These are phyloP conservation scores for Origma solitaria DNA, from an alignment of 2,113 vertebrate genomes.

Conservation along the genomic window DNA sequence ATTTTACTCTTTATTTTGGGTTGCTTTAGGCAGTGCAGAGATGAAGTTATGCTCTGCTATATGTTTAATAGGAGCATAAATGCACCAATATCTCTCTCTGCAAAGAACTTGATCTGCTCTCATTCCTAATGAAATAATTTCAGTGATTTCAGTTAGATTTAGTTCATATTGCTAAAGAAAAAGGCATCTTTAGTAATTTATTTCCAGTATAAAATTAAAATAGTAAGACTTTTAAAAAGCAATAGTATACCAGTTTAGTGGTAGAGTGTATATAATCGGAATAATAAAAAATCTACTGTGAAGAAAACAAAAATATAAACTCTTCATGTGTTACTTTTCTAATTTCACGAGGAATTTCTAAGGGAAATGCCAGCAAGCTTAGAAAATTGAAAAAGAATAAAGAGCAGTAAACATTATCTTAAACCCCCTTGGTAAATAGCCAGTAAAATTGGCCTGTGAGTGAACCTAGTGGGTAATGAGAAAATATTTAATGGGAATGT, in stretches of 20 bases:
- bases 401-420: conserved; percentile 41
- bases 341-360: not conserved
- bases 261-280: not conserved
- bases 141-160: not conserved
- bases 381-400: conserved; percentile 14
- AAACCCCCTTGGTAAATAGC: conserved; percentile 44
- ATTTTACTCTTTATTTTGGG: not conserved
- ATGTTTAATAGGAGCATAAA: not conserved
- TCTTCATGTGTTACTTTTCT: not conserved
- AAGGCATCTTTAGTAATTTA: not conserved
- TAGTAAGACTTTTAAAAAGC: not conserved
- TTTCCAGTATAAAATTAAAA: not conserved
- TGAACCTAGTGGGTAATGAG: conserved; percentile 62
- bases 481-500: conserved; percentile 57
- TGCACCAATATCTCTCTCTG: not conserved
- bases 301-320: not conserved
- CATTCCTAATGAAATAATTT: not conserved
- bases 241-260: not conserved
- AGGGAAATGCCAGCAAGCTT: not conserved
- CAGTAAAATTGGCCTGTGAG: conserved; percentile 52
- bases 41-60: not conserved
- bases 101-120: not conserved
- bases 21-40: not conserved
- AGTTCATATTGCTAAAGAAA: not conserved
- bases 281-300: not conserved